These are phyloP conservation scores for Drosophila algonquin DNA, from an alignment of 2,888 invertebrate species.

Conservation along the genomic window DNA sequence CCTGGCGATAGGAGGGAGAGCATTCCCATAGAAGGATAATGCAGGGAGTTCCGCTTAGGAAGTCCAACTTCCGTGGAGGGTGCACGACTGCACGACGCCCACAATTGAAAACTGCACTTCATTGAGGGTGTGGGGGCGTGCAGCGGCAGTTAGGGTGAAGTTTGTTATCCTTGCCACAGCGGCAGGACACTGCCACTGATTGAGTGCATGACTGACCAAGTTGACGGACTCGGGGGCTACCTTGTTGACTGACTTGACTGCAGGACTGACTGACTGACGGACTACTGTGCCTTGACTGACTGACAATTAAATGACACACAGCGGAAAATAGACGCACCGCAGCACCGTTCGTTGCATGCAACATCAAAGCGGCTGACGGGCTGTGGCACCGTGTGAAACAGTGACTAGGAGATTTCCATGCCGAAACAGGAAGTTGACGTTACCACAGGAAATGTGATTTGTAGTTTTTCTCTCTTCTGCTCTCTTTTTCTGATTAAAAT, in stretches of 20 bases:
- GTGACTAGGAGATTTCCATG: constrained; percentile 79
- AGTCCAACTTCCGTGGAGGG: constrained; percentile 68
- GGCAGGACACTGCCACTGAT: constrained; percentile 50
- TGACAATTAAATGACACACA: constrained; percentile 77
- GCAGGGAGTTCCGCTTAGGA: constrained; percentile 68
- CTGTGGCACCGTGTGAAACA: constrained; percentile 73
- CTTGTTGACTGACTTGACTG: constrained; percentile 44
- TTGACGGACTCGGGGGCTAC: constrained; percentile 48
- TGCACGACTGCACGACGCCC: constrained; percentile 18
- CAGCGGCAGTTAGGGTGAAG: constrained; percentile 22
- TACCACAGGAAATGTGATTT: constrained; percentile 77
- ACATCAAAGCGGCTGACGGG: constrained; percentile 67
- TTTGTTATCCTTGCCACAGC: constrained; percentile 49
- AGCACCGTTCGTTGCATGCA: constrained; percentile 67
- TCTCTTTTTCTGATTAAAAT: constrained; percentile 51
- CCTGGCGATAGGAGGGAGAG: constrained; percentile 21
- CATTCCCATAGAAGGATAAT: constrained; percentile 73
- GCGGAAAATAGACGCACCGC: constrained; percentile 77
- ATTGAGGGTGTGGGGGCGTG: constrained; percentile 5
- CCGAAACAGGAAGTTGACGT: constrained; percentile 70
- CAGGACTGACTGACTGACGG: not conserved
- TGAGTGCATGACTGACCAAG: constrained; percentile 75
- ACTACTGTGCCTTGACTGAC: constrained; percentile 39
- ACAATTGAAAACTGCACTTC: constrained; percentile 38
- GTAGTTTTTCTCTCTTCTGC: constrained; percentile 61